Base-by-base conservation (phyloP, 2,113 vertebrate species). In the Opisthocomus hoazin region DNA sequence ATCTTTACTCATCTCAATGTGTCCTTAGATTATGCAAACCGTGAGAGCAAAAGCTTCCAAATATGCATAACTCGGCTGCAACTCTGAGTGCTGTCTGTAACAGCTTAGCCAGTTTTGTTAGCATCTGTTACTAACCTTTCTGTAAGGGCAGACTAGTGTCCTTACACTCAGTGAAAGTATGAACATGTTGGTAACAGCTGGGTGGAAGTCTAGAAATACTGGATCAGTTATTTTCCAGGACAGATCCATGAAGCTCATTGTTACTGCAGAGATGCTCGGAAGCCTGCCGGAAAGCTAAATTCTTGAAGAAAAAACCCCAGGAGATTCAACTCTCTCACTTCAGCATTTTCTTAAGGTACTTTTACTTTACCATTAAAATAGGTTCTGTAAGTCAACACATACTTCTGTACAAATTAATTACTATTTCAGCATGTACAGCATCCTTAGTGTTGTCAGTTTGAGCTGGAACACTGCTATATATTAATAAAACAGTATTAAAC, bases 161-260 rank as follows among this genome's bases (percentile, higher is more conserved):
- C 65, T 39, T 32, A 27, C 5, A 8, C 13, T 26, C 66, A 68
- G 22, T 17, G 7, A n/a, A 87, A 64, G 34, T 15, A 87, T 9
- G 32, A 54, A 61, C 39, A 56, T 1, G 0, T 0, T 43, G 21
- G 2, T 26, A 63, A 76, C 41, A 79, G 53, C 0, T 39, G 45
- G 20, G 46, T 20, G 5, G 26, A 73, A 69, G 8, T n/a, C 18
- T 39, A 41, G 68, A 84, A 80, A 61, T 10, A 63, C 37, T 5
- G 16, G 7, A 69, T 63, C 29, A 27, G 23, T 64, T 60, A 30
- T 50, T 43, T 83, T 53, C 32, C 41, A 73, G 30, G 17, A 45
- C 15, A 85, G 61, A 71, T 30, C 37, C 34, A 24, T 1, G 1
- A 61, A 48, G 10, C 12, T 63, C 26, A 43, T 1, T 30, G 14